Percentiles rank a stretch among this genome's conserved stretches.
Conservation (phyloP, 2,888 invertebrate genomes). For the Ptychoptera albimana region DNA sequence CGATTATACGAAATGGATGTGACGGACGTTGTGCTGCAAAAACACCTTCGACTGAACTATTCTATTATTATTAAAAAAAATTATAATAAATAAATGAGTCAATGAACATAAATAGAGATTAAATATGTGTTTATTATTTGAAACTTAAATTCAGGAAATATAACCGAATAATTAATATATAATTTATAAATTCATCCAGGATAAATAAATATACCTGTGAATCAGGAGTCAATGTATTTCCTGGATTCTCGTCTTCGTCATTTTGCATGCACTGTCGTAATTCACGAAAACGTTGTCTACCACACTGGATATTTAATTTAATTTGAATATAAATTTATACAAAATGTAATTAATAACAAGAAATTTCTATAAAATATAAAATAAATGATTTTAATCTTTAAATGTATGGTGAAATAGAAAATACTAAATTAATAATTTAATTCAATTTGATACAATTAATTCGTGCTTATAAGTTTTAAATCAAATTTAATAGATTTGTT, state of each 20-base stretch:
- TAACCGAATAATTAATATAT: no score
- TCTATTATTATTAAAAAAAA: conserved; percentile 16
- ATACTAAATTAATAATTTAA: no score
- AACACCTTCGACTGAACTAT: conserved; percentile 57
- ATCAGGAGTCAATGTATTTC: conserved; percentile 52
- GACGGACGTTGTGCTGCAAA: conserved; percentile 46
- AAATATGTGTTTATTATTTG: no score
- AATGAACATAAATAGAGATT: no score
- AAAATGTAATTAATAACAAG: neutral
- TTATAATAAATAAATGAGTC: neutral
- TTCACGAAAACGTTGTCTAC: conserved; percentile 66
- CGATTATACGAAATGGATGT: conserved; percentile 74
- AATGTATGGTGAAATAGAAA: no score
- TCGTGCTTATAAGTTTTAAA: no score
- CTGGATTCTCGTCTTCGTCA: conserved; percentile 61
- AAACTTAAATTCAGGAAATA: no score
- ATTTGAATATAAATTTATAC: conserved; percentile 17
- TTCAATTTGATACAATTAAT: no score
- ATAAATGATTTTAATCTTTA: no score
- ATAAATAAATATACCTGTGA: conserved; percentile 49
- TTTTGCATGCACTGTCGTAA: conserved; percentile 72
- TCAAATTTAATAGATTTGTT: no score
- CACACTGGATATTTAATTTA: conserved; percentile 24
- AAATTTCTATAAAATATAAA: no score
- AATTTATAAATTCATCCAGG: neutral